Evolutionary conservation across 2,113 vertebrate genomes (phyloP).

Genomic region (Myiopsitta monachus): DNA sequence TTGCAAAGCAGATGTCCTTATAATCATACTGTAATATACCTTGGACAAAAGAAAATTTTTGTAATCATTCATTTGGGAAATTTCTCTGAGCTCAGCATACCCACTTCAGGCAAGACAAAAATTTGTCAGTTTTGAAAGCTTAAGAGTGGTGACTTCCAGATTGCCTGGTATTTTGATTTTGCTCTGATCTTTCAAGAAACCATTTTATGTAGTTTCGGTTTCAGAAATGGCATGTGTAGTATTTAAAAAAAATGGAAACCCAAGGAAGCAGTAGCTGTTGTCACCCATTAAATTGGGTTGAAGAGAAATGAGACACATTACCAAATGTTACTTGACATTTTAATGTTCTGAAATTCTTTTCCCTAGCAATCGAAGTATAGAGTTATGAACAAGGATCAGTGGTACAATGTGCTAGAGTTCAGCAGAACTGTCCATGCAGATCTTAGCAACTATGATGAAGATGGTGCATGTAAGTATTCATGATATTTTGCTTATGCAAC

Average conservation of each 20-base stretch:
- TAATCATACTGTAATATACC: neutral
- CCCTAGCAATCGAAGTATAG: slow-evolving; percentile 93
- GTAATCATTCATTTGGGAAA: neutral
- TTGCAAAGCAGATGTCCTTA: neutral
- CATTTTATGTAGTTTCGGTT: neutral
- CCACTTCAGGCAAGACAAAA: neutral
- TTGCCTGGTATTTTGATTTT: neutral
- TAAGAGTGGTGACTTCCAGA: neutral
- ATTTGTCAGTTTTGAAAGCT: neutral
- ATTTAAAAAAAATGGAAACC: neutral
- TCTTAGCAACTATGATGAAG: slow-evolving; percentile 98
- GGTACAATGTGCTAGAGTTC: slow-evolving; percentile 98
- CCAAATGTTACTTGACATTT: neutral
- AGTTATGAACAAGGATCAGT: slow-evolving; percentile 98
- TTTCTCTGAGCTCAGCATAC: neutral
- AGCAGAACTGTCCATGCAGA: slow-evolving; percentile 93
- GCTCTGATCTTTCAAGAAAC: neutral
- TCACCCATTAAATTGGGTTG: neutral
- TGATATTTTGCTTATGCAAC: neutral
- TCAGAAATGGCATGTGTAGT: neutral
- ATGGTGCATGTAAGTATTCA: slow-evolving; percentile 91
- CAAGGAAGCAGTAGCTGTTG: neutral
- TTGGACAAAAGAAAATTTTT: neutral
- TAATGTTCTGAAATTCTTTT: slow-evolving; percentile 49
- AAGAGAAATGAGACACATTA: neutral